phyloP scores from a whole-genome alignment of 2,113 vertebrate species.

The Synodontis membranacea region DNA sequence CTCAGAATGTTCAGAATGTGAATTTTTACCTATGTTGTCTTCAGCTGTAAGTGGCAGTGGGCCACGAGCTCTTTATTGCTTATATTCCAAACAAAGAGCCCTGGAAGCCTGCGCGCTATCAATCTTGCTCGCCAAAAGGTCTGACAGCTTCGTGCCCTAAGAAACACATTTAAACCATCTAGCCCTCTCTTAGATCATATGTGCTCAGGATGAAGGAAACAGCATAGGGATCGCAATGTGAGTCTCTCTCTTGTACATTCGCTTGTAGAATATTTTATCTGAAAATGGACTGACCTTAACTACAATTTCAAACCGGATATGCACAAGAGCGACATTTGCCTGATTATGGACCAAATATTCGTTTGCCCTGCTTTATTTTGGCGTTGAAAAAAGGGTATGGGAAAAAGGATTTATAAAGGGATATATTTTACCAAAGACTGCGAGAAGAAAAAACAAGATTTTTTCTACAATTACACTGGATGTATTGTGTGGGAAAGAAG shows the following conservation, averaged over 20 bases:
- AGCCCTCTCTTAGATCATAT: slow-evolving; percentile 91
- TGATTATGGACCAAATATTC: slow-evolving; percentile 35
- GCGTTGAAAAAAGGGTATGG: slow-evolving; percentile 47
- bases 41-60: slow-evolving; percentile 69
- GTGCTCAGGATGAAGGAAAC: slow-evolving; percentile 81
- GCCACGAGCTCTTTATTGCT: slow-evolving; percentile 86
- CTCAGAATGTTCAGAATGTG: neutral
- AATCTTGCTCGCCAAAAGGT: slow-evolving; percentile 97
- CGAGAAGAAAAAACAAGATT: slow-evolving; percentile 54
- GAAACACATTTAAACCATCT: slow-evolving; percentile 96
- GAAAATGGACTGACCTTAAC: slow-evolving; percentile 48
- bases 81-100: slow-evolving; percentile 99
- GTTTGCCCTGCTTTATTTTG: slow-evolving; percentile 33
- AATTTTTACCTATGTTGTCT: slow-evolving; percentile 51
- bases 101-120: slow-evolving; percentile 88
- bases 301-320: slow-evolving; percentile 36
- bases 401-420: slow-evolving; percentile 44
- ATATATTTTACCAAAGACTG: slow-evolving; percentile 48
- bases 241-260: slow-evolving; percentile 46
- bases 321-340: slow-evolving; percentile 16
- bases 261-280: slow-evolving; percentile 45
- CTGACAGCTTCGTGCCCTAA: slow-evolving; percentile 98
- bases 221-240: slow-evolving; percentile 65
- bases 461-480: slow-evolving; percentile 62
- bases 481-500: slow-evolving; percentile 85